A percentile compares a stretch with the other conserved stretches of the same genome.
phyloP scores from a whole-genome alignment of 2,797 vertebrate species.

The Catamblyrhynchus diadema region DNA sequence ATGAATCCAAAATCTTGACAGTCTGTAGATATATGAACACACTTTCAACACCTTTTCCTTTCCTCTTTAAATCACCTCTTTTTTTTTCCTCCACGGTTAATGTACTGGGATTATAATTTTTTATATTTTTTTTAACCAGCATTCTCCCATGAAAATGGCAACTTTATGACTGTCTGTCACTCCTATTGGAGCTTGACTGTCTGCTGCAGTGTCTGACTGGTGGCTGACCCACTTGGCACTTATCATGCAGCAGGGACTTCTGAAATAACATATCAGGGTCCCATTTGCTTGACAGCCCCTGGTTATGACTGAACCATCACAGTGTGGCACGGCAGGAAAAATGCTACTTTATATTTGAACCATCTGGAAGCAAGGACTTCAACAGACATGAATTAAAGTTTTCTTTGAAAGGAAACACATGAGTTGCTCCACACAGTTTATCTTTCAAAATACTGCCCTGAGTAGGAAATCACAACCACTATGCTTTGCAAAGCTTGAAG shows the following conservation, averaged over 20 bases:
- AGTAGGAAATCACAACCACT: not conserved
- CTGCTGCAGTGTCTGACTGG: not conserved
- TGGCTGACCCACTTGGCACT: not conserved
- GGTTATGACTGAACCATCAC: not conserved
- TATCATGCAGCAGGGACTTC: not conserved
- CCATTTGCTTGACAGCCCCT: not conserved
- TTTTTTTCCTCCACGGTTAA: not conserved
- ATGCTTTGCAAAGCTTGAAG: not conserved
- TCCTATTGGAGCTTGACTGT: not conserved
- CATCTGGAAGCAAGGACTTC: not conserved
- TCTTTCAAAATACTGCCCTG: not conserved
- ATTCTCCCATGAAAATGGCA: not conserved
- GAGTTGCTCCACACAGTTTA: not conserved
- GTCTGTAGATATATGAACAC: not conserved
- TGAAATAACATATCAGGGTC: not conserved
- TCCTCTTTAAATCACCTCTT: not conserved
- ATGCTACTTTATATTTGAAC: not conserved
- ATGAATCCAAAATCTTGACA: not conserved
- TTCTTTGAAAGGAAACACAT: not conserved
- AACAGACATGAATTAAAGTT: not conserved
- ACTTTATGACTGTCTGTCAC: not conserved
- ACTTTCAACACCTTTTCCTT: not conserved
- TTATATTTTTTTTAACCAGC: not conserved
- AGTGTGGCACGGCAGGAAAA: not conserved
- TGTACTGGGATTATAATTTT: not conserved